A percentile compares a stretch with the other conserved stretches of the same genome.
Conservation (phyloP, 2,113 vertebrate species). For the Odocoileus hemionus region DNA sequence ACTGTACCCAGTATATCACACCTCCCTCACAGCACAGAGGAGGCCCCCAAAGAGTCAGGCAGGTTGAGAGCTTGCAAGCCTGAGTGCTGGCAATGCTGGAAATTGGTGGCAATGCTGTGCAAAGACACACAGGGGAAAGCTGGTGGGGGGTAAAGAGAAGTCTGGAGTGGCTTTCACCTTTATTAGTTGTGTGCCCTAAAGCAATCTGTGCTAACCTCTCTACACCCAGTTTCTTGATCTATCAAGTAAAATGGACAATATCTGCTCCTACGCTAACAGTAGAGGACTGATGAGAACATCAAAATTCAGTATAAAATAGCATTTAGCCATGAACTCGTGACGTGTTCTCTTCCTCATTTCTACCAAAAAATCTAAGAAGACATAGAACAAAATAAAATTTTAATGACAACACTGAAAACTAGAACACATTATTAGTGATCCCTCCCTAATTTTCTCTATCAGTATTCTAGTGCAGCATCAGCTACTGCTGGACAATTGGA, state of each 20-base stretch:
- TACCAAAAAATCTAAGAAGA: background rate
- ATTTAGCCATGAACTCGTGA: background rate
- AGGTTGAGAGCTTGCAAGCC: background rate
- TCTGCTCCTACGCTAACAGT: background rate
- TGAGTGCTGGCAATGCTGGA: background rate
- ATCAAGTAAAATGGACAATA: background rate
- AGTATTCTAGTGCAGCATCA: background rate
- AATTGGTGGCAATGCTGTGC: background rate
- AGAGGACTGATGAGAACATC: background rate
- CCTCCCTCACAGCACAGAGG: background rate
- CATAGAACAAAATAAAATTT: background rate
- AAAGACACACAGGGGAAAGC: background rate
- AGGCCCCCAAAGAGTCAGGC: background rate
- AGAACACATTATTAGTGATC: background rate
- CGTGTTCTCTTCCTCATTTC: background rate
- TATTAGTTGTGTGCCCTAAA: background rate
- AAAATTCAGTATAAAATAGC: background rate
- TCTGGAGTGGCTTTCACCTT: background rate
- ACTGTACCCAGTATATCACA: background rate
- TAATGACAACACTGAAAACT: background rate
- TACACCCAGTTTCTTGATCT: background rate
- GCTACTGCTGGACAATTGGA: background rate
- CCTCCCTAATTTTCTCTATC: background rate
- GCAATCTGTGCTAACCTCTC: background rate
- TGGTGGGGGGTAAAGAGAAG: background rate